Base-by-base conservation (phyloP, 2,797 vertebrate genomes). In the Sebastes vulpes region DNA sequence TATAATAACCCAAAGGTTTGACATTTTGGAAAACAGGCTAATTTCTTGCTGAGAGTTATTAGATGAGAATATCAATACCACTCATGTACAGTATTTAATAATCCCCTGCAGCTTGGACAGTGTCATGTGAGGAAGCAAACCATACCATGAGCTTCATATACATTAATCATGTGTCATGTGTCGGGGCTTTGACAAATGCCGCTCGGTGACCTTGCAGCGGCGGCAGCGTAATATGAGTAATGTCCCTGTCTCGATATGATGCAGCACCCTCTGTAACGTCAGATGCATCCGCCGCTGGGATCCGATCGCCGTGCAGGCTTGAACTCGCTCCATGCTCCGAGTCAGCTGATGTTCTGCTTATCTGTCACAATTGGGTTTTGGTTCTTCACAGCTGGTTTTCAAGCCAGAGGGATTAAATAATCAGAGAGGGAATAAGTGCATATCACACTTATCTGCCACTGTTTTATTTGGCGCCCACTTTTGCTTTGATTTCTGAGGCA, bases 331-430 rank as follows among this genome's bases (percentile, higher is more conserved):
- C 73, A 76, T 76, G 29, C 60, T 82, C 50, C 8, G 12, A 79
- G 78, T 92, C 89, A 85, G 79, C 76, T 87, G 85, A 86, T 32
- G 68, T 57, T 38, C 78, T 64, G 76, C 81, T 92, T 91, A 94
- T 92, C 92, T 89, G 79, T 65, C 79, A 84, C 83, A 87, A 87
- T 81, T 87, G 75, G 74, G 83, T 90, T 63, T 88, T 77, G 72
- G 64, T 87, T 88, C 76, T 75, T 88, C 72, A 77, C 85, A 90
- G 88, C 87, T 92, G 87, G 77, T 77, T 90, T 90, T 81, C 76
- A 69, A 65, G 38, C 48, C 29, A 2, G 2, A 18, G 28, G 58
- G 87, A 88, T 93, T 88, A 88, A 82, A 89, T 64, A 80, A 85
- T 75, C 38, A 68, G 42, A 63, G 61, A 50, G 48, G 42, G 53